Percentiles rank a stretch among this genome's conserved stretches.
These are phyloP conservation scores for Aphaenogaster rudis DNA, from an alignment of 1,140 invertebrate genomes.

Conservation along the genomic window DNA sequence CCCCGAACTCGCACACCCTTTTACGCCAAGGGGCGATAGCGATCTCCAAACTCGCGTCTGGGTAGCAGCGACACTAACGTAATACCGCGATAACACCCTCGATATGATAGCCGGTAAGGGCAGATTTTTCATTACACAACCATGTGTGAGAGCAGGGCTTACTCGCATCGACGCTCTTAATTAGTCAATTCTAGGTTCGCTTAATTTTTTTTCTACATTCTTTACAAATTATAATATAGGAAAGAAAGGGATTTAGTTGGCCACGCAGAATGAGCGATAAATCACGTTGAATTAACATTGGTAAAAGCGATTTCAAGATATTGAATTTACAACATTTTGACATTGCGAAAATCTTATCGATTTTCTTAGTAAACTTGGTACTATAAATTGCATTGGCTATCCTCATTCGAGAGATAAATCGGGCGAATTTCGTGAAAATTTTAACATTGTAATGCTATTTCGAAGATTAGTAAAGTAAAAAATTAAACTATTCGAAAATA, in stretches of 20 bases:
- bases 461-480: not conserved
- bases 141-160: not conserved
- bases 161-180: not conserved
- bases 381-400: not conserved
- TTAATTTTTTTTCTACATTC: not conserved
- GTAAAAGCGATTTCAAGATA: not conserved
- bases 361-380: not conserved
- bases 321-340: not conserved
- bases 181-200: not conserved
- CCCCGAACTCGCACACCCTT: slow-evolving; percentile 56
- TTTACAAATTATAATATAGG: not conserved
- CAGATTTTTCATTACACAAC: slow-evolving; percentile 31
- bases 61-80: slow-evolving; percentile 41
- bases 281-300: not conserved
- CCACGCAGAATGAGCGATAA: not conserved
- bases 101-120: slow-evolving; percentile 24
- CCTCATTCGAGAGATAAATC: not conserved
- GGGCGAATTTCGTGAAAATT: not conserved
- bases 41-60: slow-evolving; percentile 57
- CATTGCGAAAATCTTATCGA: not conserved
- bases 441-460: not conserved
- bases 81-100: slow-evolving; percentile 41
- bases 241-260: not conserved
- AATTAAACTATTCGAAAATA: slow-evolving; percentile 8
- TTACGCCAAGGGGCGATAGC: slow-evolving; percentile 51